Base-by-base conservation (phyloP, 2,113 vertebrate species). In the Herpetotheres cachinnans region DNA sequence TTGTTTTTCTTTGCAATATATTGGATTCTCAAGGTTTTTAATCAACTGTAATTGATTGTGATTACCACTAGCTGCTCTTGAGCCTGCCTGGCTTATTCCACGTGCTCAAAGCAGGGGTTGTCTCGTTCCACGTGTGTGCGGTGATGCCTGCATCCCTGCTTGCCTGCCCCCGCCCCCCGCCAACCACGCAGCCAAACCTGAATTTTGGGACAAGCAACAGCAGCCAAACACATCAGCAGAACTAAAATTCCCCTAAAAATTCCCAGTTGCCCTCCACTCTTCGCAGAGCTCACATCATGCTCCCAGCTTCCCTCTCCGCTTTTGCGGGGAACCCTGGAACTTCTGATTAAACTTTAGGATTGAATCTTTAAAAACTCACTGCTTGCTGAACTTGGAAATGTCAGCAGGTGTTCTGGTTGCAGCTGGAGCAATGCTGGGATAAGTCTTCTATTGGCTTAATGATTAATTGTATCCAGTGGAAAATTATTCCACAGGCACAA, bases 391-490 rank as follows among this genome's bases (percentile, higher is more conserved):
- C 26, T 9, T 0, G 66, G 82, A 6, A 8, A 6, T 26, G 8
- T 4, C 71, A 5, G 86, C 94, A 89, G 82, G 65, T 78, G 74
- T 2, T 26, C 4, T 3, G n/a, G n/a, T 0, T 84, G 73, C 96
- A 92, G 93, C 86, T 71, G 86, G 66, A 88, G 93, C 65, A 20
- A 2, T 0, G 6, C 84, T 25, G 73, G 80, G 91, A 42, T 7
- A 12, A 16, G 25, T 18, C 67, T 63, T n/a, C 78, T 55, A 17
- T 26, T 49, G 86, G 62, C 65, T 94, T 61, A n/a, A 79, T 96
- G 94, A 97, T 97, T 95, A 82, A 96, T 96, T 88, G 80, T 54
- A 78, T 85, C 89, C 87, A 34, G 55, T 47, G 86, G 74, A 87
- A 94, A 91, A 95, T 27, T 18, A 86, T 93, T 87, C 93, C 86